Base-by-base conservation (phyloP, 2,888 invertebrate genomes). In the Dasysyrphus albostriatus region DNA sequence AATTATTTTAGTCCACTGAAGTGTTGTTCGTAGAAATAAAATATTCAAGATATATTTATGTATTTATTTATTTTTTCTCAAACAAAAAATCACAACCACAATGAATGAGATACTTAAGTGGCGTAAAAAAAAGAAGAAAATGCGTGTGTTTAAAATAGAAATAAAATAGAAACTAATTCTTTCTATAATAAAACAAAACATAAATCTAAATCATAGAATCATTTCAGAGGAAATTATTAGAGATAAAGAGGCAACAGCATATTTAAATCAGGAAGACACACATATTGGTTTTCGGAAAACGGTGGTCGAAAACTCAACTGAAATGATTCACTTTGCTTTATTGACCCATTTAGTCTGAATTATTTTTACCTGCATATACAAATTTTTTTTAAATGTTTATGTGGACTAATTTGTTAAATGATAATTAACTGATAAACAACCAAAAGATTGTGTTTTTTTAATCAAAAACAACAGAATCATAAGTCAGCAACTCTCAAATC, bases 281-380 rank as follows among this genome's bases (percentile, higher is more conserved):
- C 42, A 54, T 74, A 63, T 63, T 74, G 81, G 77, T 81, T 77
- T 85, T 85, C 69, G 14, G 14, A 12, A 12, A 14, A 14, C 7
- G 24, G 39, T 39, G 24, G 19, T n/a, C 19, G 59, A 16, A 16
- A 19, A 37, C 24, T n/a, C n/a, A n/a, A n/a, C n/a, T n/a, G 34
- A 32, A 19, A 49, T 74, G 84, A 73, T 47, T 84, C 72, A 80
- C 34, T 69, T 14, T 54, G 59, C 10, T 37, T 65, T 44, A 65
- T 80, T 85, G 81, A 85, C 85, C 85, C 51, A 80, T 80, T 84
- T 44, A n/a, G 80, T 56, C 54, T 16, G n/a, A 61, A 32, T 32
- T n/a, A 8, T n/a, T 24, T 63, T 63, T 37, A n/a, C n/a, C n/a
- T n/a, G n/a, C n/a, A n/a, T n/a, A 5, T 59, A 59, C 49, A 54